Evolutionary conservation across 2,888 invertebrate species (phyloP), one percentile per base, ranked within the genome.

Genomic region (Cantharis flavilabris): DNA sequence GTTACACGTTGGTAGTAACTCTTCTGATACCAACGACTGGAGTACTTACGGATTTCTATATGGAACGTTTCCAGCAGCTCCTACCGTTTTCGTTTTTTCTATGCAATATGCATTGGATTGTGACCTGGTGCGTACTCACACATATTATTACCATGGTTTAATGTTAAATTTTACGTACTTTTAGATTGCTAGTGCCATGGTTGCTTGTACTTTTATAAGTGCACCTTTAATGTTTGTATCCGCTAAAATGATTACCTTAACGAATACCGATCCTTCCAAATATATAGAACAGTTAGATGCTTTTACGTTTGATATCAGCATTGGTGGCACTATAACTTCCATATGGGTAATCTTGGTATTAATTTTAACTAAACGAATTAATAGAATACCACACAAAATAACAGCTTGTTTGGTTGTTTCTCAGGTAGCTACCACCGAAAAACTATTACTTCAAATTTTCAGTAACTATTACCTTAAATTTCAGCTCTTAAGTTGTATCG

Each of bases 201-300:
- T 98, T 4, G 94, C 96, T 1, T 97, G 97, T 83, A 98, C 98
- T 0, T 97, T 98, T 85, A 90, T 98, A 20, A 97, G 98, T 13
- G 98, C 97, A 0, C 98, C 98, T 0, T 90, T 98, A 83, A 98
- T 98, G 96, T 98, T 97, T 86, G 92, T 98, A 77, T 98, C 98
- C 0, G 97, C 98, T 1, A 96, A 97, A 90, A 94, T 98, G 92
- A 96, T 98, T 82, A 94, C 95, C 0, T 88, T 96, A 69, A 94
- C 94, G 70, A 93, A 94, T 82, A 87, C 92, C 70, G 90, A 90
- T 81, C 93, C 94, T 0, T 87, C 90, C 26, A 94, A 96, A 84
- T 97, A 95, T 85, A 92, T 94, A 1, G 92, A 91, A 26, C 93
- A 97, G 82, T 88, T 98, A 73, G 93, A 94, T 86, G 89, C 90